Base-by-base conservation (phyloP, 2,888 invertebrate genomes). In the Papilio protenor region DNA sequence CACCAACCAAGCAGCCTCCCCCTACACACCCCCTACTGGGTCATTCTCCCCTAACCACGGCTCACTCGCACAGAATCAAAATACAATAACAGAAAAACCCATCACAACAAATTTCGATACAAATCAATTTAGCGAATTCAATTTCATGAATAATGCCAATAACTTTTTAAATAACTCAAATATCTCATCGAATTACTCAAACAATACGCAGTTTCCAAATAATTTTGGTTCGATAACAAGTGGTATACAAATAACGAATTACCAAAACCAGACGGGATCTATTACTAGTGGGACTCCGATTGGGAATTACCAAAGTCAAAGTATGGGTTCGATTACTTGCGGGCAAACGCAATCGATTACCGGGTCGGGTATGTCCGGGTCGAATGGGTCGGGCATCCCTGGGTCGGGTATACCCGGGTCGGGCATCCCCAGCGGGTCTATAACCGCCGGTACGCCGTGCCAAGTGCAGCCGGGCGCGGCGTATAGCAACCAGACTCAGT, bases 381-480 rank as follows among this genome's bases (percentile, higher is more conserved):
- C 70, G 5, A 75, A 70, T 49, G 76, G 71, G n/a, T 47, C 76
- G 40, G 40, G 40, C 1, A 57, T 69, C 6, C 21, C 75, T 23
- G 76, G 70, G 57, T 76, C 76, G 40, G 40, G 40, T 5, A 57
- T 69, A 12, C 21, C 75, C 45, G 76, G 70, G 57, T 76, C 76
- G 2, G 45, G 70, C 14, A 47, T 75, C 59, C 47, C 45, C n/a
- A 40, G 33, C 33, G 84, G 89, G 0, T 89, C 91, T 0, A 89
- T 89, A 33, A 89, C 88, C 2, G 88, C 90, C 6, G 89, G 92
- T 0, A 89, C 90, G 0, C 82, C 84, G 49, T 79, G 80, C 72
- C 78, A 74, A 57, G 76, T 59, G 14, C 71, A 80, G 55, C 66
- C 78, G n/a, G 81, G 80, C 59, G 77, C 80, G 64, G 81, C 74